phyloP scores from a whole-genome alignment of 2,888 invertebrate species.

The Cecidostiba fungosa region DNA sequence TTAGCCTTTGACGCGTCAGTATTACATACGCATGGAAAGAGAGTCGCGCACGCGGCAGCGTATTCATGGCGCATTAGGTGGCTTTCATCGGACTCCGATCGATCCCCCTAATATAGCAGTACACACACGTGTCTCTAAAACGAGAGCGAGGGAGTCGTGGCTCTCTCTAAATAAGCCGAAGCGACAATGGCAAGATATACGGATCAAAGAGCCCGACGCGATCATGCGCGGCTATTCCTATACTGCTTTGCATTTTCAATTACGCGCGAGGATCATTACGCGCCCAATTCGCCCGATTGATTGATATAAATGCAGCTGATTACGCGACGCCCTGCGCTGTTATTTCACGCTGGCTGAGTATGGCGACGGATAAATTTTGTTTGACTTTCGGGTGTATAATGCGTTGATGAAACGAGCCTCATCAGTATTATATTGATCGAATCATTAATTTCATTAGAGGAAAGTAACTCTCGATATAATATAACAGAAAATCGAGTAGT shows the following conservation, averaged over 20 bases:
- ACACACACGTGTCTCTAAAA: slow-evolving; percentile 40
- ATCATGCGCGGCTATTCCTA: neutral
- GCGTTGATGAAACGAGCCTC: too few species aligned
- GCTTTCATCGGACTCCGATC: slow-evolving; percentile 46
- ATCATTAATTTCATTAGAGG: too few species aligned
- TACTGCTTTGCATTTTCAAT: slow-evolving; percentile 70
- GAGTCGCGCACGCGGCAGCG: neutral
- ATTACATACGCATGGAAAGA: slow-evolving; percentile 61
- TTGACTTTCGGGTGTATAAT: neutral
- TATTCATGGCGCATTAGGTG: slow-evolving; percentile 41
- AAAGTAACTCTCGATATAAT: too few species aligned
- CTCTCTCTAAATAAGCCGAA: slow-evolving; percentile 33
- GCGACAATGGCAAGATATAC: slow-evolving; percentile 13
- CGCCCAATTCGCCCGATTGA: slow-evolving; percentile 18
- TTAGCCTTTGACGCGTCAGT: slow-evolving; percentile 72
- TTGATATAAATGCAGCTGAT: slow-evolving; percentile 39
- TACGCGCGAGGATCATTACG: slow-evolving; percentile 61
- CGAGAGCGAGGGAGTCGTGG: neutral
- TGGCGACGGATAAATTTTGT: neutral
- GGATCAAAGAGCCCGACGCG: slow-evolving; percentile 56
- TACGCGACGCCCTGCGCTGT: neutral
- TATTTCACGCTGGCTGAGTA: neutral
- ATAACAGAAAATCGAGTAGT: too few species aligned
- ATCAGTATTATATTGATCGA: too few species aligned
- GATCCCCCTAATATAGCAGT: neutral